Percentiles rank a stretch among this genome's conserved stretches.
Evolutionary conservation across 2,113 vertebrate genomes (phyloP).

Genomic region (Limanda limanda): DNA sequence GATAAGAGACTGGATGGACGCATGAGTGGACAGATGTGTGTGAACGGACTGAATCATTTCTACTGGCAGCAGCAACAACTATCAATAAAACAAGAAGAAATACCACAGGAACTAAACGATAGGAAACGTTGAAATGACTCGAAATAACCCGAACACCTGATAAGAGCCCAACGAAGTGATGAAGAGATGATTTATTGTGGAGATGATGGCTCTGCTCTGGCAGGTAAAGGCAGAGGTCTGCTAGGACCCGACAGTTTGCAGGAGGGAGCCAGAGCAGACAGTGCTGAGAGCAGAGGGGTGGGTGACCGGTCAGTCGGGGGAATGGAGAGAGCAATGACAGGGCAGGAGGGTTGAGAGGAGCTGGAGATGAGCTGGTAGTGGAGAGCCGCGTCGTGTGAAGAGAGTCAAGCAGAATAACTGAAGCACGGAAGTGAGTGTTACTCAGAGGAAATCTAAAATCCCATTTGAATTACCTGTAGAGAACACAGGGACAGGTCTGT

Average conservation of each 20-base stretch:
- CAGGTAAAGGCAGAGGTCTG: background rate
- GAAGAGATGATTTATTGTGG: background rate
- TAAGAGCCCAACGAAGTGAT: too few species aligned
- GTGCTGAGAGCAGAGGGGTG: background rate
- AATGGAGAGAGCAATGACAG: too few species aligned
- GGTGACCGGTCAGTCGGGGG: background rate
- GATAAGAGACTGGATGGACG: constrained; percentile 6
- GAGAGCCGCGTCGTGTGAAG: background rate
- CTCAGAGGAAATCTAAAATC: too few species aligned
- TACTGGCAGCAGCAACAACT: background rate
- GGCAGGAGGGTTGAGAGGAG: background rate
- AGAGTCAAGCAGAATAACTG: background rate
- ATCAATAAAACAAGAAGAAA: too few species aligned
- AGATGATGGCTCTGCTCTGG: background rate
- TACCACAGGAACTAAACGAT: too few species aligned
- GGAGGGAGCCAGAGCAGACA: background rate
- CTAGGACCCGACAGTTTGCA: background rate
- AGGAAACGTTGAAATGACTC: too few species aligned
- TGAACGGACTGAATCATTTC: background rate
- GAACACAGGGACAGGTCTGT: too few species aligned
- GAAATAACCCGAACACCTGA: too few species aligned
- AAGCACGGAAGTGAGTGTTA: too few species aligned
- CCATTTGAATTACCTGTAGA: too few species aligned
- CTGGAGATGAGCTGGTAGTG: background rate
- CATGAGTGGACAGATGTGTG: background rate